phyloP scores from a whole-genome alignment of 2,797 vertebrate genomes.

The Sciurus carolinensis region DNA sequence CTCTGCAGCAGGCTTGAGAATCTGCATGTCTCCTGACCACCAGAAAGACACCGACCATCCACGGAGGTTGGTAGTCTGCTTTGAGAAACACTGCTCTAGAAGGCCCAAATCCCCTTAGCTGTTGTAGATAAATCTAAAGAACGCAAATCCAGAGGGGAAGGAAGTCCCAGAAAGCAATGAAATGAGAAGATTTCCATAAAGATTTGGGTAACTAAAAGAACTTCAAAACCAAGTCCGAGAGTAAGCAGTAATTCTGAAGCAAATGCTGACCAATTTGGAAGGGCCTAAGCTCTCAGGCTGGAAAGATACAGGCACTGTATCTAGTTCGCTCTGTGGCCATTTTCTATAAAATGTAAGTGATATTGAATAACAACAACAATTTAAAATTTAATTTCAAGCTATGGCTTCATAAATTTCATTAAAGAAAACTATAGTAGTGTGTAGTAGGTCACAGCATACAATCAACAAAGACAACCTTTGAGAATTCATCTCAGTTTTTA shows the following conservation, averaged over 20 bases:
- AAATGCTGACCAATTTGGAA: constrained; percentile 21
- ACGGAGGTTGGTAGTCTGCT: not conserved
- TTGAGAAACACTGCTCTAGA: not conserved
- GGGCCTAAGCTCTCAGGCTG: constrained; percentile 5
- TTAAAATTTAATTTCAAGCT: constrained; percentile 77
- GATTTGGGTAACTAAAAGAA: constrained; percentile 60
- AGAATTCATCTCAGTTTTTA: constrained; percentile 81
- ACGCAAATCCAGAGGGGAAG: not conserved
- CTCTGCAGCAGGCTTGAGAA: not conserved
- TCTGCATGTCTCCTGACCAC: not conserved
- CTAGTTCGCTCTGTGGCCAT: constrained; percentile 38
- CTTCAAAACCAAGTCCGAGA: constrained; percentile 41
- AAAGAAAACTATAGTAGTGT: constrained; percentile 62
- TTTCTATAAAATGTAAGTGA: not conserved
- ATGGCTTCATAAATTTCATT: constrained; percentile 73
- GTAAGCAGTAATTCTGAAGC: constrained; percentile 43
- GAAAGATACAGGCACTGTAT: constrained; percentile 28
- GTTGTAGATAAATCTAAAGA: not conserved
- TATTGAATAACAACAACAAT: constrained; percentile 69
- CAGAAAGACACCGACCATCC: not conserved
- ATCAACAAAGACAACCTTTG: constrained; percentile 77
- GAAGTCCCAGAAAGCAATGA: not conserved
- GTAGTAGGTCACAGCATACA: constrained; percentile 78
- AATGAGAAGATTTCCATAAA: constrained; percentile 35
- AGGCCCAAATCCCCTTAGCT: not conserved